Percentiles rank a stretch among this genome's conserved stretches.
Conservation (phyloP, 2,888 invertebrate species). For the Papilio demoleus region DNA sequence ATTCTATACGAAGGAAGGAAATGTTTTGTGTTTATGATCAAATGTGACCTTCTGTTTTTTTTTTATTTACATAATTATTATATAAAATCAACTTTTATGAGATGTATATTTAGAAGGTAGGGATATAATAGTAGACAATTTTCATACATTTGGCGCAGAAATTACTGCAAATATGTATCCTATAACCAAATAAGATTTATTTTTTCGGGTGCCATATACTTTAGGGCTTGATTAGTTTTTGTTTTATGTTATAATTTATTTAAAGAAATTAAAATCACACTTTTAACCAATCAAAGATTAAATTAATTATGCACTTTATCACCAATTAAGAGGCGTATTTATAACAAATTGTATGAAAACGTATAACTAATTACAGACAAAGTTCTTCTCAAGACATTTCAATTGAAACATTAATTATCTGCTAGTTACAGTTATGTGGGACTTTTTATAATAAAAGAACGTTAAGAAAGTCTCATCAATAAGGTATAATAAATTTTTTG, state of each 20-base stretch:
- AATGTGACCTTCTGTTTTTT: neutral
- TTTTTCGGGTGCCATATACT: too few relatives aligned
- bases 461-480: constrained; percentile 20
- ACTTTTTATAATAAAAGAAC: constrained; percentile 1
- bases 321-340: neutral
- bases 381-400: constrained; percentile 1
- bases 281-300: neutral
- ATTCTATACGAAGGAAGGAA: constrained; percentile 21
- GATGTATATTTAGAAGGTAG: neutral
- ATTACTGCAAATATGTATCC: too few relatives aligned
- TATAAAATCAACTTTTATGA: neutral
- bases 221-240: neutral
- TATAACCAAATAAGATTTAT: too few relatives aligned
- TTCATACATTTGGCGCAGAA: neutral
- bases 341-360: constrained; percentile 3
- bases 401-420: constrained; percentile 11
- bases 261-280: too few relatives aligned
- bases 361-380: neutral
- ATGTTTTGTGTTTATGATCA: neutral
- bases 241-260: too few relatives aligned
- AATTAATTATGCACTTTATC: neutral
- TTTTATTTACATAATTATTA: neutral
- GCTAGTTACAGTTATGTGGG: neutral
- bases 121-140: neutral
- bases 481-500: constrained; percentile 3